Evolutionary conservation across 2,888 invertebrate species (phyloP), one percentile per base, ranked within the genome.

Genomic region (Dryobota labecula): DNA sequence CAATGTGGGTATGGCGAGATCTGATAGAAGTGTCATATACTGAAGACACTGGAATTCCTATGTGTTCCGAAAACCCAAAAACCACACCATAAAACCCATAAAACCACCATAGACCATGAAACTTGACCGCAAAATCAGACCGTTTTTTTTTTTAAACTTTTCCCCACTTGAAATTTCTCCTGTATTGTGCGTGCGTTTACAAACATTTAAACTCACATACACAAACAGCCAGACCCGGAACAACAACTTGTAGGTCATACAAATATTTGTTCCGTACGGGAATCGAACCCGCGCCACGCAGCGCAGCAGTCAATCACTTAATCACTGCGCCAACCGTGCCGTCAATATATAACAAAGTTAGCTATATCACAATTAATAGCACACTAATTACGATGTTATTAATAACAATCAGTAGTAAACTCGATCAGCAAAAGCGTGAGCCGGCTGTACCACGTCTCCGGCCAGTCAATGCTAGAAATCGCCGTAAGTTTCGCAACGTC

Each of bases 391-490:
- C 8, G 20, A 30, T 57, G 51, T 62, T 43, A 62, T 61, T 47
- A 61, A 53, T 78, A 73, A 63, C 58, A 56, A 73, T 54, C 53
- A 47, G 41, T 54, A 24, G 36, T 13, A 24, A 49, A n/a, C 65
- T 72, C 58, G 33, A 67, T 69, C 45, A 30, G 53, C 8, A 60
- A 57, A 18, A 66, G 20, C 53, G 58, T 63, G 60, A 43, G 58
- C 58, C 64, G 67, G 41, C 49, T 67, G 38, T 8, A 51, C 20
- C 64, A n/a, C 79, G 79, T 76, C 78, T 76, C 79, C 73, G 68
- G 70, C 13, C 13, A 69, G 70, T 61, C 70, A 60, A 43, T 70
- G 74, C 72, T 83, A 76, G 83, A 76, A 84, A 85, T 83, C 81
- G 66, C 57, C 57, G 63, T 20, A 18, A 41, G 54, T 83, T 83